Conservation (phyloP, 2,113 vertebrate species). For the Acinonyx jubatus region DNA sequence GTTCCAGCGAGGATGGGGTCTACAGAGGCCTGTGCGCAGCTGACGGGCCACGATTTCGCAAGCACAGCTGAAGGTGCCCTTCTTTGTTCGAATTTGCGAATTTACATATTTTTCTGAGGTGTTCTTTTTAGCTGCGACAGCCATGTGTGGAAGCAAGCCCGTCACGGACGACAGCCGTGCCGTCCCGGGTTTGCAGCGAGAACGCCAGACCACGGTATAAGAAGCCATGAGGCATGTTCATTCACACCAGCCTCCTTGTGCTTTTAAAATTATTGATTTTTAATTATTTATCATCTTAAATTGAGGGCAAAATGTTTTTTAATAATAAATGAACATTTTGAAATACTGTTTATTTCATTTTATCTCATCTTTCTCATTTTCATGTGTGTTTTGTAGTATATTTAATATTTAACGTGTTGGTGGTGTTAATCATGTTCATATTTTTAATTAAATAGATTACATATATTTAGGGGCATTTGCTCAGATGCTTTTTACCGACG, state of each 20-base stretch:
- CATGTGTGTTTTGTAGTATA: background rate
- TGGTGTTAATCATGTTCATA: background rate
- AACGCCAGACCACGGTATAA: background rate
- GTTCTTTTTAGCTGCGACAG: conserved; percentile 31
- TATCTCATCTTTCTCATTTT: background rate
- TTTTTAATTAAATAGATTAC: background rate
- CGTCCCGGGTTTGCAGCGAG: background rate
- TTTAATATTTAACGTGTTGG: background rate
- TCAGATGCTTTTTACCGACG: background rate
- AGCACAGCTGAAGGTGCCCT: background rate
- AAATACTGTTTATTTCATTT: background rate
- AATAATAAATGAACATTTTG: background rate
- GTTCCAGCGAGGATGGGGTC: background rate
- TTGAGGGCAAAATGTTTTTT: background rate
- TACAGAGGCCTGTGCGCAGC: background rate
- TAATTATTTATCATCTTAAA: conserved; percentile 17
- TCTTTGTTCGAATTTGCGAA: conserved; percentile 14
- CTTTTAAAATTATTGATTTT: background rate
- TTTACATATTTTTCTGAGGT: background rate
- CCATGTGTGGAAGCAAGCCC: background rate
- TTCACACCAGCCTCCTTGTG: background rate
- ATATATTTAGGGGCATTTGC: background rate
- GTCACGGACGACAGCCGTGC: background rate
- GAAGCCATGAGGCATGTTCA: background rate
- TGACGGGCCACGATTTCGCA: background rate